Percentiles rank a stretch among this genome's conserved stretches.
Evolutionary conservation across 2,113 vertebrate species (phyloP).

Genomic region (Channa maculata): DNA sequence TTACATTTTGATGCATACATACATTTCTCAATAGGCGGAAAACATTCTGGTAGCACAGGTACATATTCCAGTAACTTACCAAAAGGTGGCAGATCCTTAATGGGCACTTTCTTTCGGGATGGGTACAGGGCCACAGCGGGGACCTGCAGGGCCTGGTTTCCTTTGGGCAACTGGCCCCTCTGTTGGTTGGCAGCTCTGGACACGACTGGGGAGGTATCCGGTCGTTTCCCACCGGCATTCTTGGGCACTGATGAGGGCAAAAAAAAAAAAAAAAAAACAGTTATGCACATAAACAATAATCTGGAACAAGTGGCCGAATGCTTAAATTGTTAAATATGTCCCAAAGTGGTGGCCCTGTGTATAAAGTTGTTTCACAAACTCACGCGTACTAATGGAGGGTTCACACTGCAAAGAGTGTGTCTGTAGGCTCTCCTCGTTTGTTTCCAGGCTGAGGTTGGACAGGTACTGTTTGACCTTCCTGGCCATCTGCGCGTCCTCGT

Average conservation of each 20-base stretch:
- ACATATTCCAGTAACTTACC: conserved; percentile 81
- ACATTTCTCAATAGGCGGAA: too few relatives aligned
- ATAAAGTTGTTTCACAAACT: conserved; percentile 65
- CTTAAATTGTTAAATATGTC: too few relatives aligned
- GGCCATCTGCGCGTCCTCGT: conserved; percentile 99
- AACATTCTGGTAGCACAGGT: too few relatives aligned
- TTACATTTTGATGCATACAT: too few relatives aligned
- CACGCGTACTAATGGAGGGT: conserved; percentile 93
- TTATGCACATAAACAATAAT: background rate
- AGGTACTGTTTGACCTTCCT: conserved; percentile 97
- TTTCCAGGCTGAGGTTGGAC: conserved; percentile 93
- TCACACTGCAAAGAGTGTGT: conserved; percentile 94
- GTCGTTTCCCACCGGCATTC: conserved; percentile 89
- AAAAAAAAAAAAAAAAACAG: background rate
- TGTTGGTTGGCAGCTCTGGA: conserved; percentile 90
- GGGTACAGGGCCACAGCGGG: conserved; percentile 93
- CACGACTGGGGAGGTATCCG: conserved; percentile 94
- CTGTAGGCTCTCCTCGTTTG: conserved; percentile 96
- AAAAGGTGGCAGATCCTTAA: conserved; percentile 96
- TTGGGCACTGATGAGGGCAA: conserved; percentile 88
- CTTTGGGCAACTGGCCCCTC: conserved; percentile 86
- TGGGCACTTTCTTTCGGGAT: conserved; percentile 94
- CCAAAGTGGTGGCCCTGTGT: background rate
- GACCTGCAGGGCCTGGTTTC: conserved; percentile 92
- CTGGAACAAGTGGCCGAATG: too few relatives aligned